Percentiles rank a stretch among this genome's conserved stretches.
Evolutionary conservation across 2,113 vertebrate species (phyloP).

Genomic region (Poecilia latipinna): DNA sequence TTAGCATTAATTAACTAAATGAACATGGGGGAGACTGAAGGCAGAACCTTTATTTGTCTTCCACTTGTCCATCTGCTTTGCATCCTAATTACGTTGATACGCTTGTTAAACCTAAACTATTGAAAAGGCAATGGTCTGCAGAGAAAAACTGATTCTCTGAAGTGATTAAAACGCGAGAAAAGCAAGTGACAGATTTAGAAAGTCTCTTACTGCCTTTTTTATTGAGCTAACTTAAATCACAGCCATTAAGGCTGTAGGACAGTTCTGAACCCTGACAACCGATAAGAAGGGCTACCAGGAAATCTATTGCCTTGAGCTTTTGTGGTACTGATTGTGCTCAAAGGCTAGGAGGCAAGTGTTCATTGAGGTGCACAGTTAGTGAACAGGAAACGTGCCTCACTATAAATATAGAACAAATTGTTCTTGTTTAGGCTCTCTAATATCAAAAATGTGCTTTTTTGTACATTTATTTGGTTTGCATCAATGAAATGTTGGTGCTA

Average conservation of each 20-base stretch:
- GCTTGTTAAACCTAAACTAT: neutral
- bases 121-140: neutral
- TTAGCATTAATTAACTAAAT: constrained; percentile 24
- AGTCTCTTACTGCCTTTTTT: neutral
- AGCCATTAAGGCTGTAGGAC: too few relatives aligned
- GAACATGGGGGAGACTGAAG: neutral
- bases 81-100: neutral
- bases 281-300: neutral
- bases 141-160: constrained; percentile 12
- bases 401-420: neutral
- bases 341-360: neutral
- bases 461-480: neutral
- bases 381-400: neutral
- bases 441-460: neutral
- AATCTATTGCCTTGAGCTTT: neutral
- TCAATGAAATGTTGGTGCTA: neutral
- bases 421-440: neutral
- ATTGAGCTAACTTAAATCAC: neutral
- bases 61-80: constrained; percentile 1
- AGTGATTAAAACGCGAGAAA: constrained; percentile 10
- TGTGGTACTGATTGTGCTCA: constrained; percentile 7
- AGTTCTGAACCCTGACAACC: neutral
- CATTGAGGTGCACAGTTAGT: neutral
- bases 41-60: constrained; percentile 12
- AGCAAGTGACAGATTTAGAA: constrained; percentile 1